These are phyloP conservation scores for Sapayoa aenigma DNA, from an alignment of 2,113 vertebrate genomes.

Conservation along the genomic window DNA sequence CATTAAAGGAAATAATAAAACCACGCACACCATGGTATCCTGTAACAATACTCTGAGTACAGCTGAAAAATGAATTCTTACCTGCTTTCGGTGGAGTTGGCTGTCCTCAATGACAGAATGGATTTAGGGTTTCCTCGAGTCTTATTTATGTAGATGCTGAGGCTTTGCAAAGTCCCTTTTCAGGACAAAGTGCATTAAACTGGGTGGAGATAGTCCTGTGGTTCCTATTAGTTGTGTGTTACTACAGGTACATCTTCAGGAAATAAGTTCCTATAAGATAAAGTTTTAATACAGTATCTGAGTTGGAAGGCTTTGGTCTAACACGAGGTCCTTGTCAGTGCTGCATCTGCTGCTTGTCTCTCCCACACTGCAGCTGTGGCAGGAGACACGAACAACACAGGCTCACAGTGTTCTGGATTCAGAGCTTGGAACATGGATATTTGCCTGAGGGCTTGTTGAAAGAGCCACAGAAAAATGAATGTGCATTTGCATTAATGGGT, in stretches of 20 bases:
- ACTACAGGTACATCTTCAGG: not conserved
- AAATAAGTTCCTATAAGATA: not conserved
- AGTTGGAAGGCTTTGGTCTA: not conserved
- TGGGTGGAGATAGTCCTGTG: not conserved
- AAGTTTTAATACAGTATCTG: not conserved
- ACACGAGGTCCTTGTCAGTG: not conserved
- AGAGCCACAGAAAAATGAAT: not conserved
- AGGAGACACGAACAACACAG: not conserved
- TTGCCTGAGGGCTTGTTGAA: not conserved
- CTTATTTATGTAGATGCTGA: not conserved
- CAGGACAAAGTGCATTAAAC: not conserved
- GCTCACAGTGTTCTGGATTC: not conserved
- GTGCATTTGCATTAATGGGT: not conserved
- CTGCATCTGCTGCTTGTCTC: not conserved
- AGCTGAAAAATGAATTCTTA: not conserved
- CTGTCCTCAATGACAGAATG: not conserved
- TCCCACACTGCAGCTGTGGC: not conserved
- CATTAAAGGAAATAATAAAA: not conserved
- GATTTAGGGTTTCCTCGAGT: not conserved
- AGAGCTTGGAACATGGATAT: not conserved
- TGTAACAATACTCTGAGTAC: not conserved
- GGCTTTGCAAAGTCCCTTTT: not conserved
- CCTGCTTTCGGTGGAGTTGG: not conserved
- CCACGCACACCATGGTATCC: not conserved
- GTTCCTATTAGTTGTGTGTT: not conserved